Conservation (phyloP, 1,140 invertebrate genomes). For the Paraescarpia echinospica region DNA sequence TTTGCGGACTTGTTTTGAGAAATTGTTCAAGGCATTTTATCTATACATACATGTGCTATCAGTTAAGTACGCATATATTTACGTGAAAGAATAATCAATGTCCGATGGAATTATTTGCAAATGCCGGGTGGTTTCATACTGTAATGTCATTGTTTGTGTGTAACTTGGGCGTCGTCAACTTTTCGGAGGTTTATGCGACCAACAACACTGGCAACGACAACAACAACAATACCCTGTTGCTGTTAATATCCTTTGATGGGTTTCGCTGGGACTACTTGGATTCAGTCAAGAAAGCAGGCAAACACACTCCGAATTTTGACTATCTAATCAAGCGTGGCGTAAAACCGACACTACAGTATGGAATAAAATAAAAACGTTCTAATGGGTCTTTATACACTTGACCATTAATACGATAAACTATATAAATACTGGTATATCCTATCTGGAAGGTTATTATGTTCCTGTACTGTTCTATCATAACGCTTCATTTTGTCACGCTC, state of each 20-base stretch:
- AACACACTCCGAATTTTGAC: slow-evolving; percentile 48
- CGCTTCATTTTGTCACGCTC: no score
- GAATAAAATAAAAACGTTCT: no score
- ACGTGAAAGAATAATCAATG: not conserved
- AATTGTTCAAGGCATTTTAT: not conserved
- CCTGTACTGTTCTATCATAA: no score
- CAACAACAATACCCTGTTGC: slow-evolving; percentile 25
- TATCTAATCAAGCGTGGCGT: slow-evolving; percentile 49
- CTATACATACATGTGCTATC: not conserved
- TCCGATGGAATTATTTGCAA: not conserved
- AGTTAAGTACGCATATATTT: not conserved
- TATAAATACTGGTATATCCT: no score
- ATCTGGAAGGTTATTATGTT: no score
- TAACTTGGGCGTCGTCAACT: not conserved
- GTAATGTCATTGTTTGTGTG: not conserved
- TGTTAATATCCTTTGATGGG: slow-evolving; percentile 58
- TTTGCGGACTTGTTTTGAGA: not conserved
- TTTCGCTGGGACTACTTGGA: slow-evolving; percentile 57
- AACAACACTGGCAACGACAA: not conserved
- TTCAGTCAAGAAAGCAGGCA: slow-evolving; percentile 27
- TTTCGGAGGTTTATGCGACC: not conserved
- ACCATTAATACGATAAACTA: no score
- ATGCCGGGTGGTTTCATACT: not conserved
- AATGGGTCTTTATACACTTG: no score
- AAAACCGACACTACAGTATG: no score